Conservation (phyloP, 2,797 vertebrate genomes). For the Rhinella marina region DNA sequence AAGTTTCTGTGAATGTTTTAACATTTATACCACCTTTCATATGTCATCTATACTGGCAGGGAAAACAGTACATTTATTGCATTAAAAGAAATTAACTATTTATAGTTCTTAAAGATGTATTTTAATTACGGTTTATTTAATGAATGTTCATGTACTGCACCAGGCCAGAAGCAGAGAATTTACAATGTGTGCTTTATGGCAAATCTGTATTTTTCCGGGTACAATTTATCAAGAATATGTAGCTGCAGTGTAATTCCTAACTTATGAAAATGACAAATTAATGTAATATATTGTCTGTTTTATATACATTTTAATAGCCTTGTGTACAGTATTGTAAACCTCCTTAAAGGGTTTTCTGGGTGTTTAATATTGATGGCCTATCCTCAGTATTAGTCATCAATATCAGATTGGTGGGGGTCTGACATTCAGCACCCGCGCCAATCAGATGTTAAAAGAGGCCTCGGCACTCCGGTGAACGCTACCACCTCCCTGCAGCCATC, state of each 20-base stretch:
- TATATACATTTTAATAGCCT: conserved; percentile 78
- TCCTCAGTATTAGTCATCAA: too few species aligned
- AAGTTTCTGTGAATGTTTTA: not conserved
- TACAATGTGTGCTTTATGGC: conserved; percentile 69
- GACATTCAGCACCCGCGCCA: too few species aligned
- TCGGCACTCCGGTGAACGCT: too few species aligned
- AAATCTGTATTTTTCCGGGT: conserved; percentile 71
- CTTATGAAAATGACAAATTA: conserved; percentile 68
- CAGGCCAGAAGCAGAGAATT: conserved; percentile 73
- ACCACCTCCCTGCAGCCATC: too few species aligned
- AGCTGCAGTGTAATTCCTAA: conserved; percentile 70
- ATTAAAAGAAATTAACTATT: conserved; percentile 19
- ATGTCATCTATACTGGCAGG: not conserved
- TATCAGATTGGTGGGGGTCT: too few species aligned
- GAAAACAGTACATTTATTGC: conserved; percentile 24
- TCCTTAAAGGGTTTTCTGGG: conserved; percentile 51
- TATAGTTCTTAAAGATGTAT: not conserved
- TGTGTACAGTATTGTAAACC: conserved; percentile 80
- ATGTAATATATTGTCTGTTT: conserved; percentile 73
- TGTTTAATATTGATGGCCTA: too few species aligned
- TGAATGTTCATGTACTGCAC: conserved; percentile 56
- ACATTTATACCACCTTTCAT: not conserved
- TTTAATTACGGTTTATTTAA: conserved; percentile 23
- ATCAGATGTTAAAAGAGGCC: too few species aligned
- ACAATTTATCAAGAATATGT: conserved; percentile 75